Evolutionary conservation across 1,140 invertebrate species (phyloP).

Genomic region (Pygmarrhopalites habei): DNA sequence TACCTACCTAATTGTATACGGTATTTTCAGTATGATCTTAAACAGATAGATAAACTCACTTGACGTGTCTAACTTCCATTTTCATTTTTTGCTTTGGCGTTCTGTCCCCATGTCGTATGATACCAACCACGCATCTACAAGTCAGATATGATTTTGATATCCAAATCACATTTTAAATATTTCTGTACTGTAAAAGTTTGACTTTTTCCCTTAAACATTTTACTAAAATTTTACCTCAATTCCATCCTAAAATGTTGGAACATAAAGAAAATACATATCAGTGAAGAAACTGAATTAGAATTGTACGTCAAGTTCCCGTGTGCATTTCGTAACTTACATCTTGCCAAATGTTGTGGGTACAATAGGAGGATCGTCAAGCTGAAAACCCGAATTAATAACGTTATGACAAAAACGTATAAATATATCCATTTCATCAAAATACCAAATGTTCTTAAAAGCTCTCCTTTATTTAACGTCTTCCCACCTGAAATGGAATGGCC

Average conservation of each 20-base stretch:
- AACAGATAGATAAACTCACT: constrained; percentile 59
- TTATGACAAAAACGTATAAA: no score
- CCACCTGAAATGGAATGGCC: constrained; percentile 91
- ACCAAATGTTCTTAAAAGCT: no score
- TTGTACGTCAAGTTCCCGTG: no score
- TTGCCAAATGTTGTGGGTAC: constrained; percentile 98
- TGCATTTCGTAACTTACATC: no score
- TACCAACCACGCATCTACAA: constrained; percentile 90
- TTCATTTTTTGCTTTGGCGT: constrained; percentile 99
- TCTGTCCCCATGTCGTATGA: constrained; percentile 95
- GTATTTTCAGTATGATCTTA: neutral
- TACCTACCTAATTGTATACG: neutral
- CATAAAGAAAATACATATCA: constrained; percentile 16
- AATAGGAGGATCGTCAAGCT: constrained; percentile 95
- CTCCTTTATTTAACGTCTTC: no score
- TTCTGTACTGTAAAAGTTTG: no score
- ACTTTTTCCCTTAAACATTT: no score
- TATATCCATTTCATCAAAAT: no score
- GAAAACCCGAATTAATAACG: no score
- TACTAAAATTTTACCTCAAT: no score
- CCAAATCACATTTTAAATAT: no score
- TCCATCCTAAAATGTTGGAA: constrained; percentile 70
- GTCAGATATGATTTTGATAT: no score
- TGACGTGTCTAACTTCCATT: constrained; percentile 96
- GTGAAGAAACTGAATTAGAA: constrained; percentile 18